Base-by-base conservation (phyloP, 2,888 invertebrate genomes). In the Cyclophora albipunctata region DNA sequence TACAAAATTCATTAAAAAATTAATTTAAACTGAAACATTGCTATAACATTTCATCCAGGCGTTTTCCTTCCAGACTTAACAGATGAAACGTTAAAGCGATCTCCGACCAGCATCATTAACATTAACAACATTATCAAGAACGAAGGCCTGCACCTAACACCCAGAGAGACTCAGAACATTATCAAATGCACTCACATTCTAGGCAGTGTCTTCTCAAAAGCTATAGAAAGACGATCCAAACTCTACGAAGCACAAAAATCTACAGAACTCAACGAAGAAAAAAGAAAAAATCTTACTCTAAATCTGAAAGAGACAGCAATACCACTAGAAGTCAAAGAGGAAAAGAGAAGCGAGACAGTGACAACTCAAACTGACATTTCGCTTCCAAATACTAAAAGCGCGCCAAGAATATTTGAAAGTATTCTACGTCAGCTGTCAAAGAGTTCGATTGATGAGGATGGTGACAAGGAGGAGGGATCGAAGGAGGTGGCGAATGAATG, bases 311-410 rank as follows among this genome's bases (percentile, higher is more conserved):
- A 83, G 66, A 80, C 79, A 1, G 68, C 59, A 5, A 50, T 74
- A 62, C 84, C 86, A 0, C 53, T 71, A 1, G 69, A 73, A 20
- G 73, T 71, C 0, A 63, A 69, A 4, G 73, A 75, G 20, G 74
- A 37, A 5, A 37, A 37, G 37, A 78, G 53, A 70, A 63, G 73
- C 53, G 84, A 84, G 54, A 79, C 78, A 0, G 83, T 74, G 0
- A 82, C 79, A 0, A 87, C 87, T 0, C 88, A 88, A 56, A 88
- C 88, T 2, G 88, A 88, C 56, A 88, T 88, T 45, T 88, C 88
- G 3, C 54, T 87, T 40, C 88, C 88, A 1, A 88, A 88, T 49
- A 88, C 88, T 0, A 82, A 79, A 62, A 86, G 84, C 57, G 88
- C 88, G 63, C 88, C 88, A n/a, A 78, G 67, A 57, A 88, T 88